phyloP scores from a whole-genome alignment of 2,113 vertebrate genomes.

The Otocyon megalotis region DNA sequence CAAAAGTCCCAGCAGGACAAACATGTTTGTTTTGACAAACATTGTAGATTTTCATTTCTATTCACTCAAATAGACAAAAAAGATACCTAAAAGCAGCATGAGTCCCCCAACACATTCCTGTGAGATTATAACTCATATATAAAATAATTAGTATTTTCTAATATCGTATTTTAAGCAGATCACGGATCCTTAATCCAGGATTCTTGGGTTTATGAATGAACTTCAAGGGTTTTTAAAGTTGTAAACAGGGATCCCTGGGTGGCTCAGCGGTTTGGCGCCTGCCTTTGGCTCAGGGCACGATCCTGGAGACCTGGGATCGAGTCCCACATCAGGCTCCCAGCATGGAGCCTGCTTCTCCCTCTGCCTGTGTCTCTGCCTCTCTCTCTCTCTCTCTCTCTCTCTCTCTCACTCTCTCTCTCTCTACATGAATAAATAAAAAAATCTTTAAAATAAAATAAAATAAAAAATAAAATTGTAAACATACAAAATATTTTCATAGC shows the following conservation, averaged over 20 bases:
- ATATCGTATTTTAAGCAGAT: constrained; percentile 20
- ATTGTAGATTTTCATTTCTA: constrained; percentile 33
- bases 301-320: no score
- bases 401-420: no score
- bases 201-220: not conserved
- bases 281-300: no score
- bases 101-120: not conserved
- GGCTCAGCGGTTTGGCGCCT: no score
- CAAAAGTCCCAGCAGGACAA: not conserved
- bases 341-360: no score
- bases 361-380: no score
- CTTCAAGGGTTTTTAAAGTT: not conserved
- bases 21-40: constrained; percentile 24
- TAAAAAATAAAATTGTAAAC: not conserved
- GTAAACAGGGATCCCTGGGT: not conserved
- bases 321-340: no score
- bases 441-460: no score
- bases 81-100: not conserved
- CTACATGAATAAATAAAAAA: no score
- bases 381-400: no score
- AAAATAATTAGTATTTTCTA: constrained; percentile 12
- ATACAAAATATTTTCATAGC: not conserved
- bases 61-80: constrained; percentile 6
- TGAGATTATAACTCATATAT: not conserved
- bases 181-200: not conserved